Percentiles rank a stretch among this genome's conserved stretches.
Evolutionary conservation across 1,140 invertebrate species (phyloP).

Genomic region (Tetragonula clypearis): DNA sequence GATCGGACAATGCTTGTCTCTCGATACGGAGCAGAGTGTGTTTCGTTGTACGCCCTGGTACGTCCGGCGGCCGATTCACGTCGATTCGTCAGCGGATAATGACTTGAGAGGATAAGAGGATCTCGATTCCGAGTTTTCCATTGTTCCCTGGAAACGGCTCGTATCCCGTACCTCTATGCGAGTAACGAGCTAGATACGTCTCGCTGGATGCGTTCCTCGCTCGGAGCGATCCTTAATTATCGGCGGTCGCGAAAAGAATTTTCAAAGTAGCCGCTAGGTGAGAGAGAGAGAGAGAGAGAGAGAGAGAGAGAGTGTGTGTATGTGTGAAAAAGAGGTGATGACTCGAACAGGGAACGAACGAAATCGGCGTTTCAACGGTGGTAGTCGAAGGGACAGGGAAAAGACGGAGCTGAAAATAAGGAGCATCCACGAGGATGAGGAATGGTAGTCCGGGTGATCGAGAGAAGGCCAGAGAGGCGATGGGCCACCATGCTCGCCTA

Average conservation of each 20-base stretch:
- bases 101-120: slow-evolving; percentile 74
- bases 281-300: background rate
- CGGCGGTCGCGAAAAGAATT: background rate
- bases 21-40: slow-evolving; percentile 37
- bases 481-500: slow-evolving; percentile 76
- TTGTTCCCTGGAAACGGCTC: background rate
- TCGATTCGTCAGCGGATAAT: slow-evolving; percentile 45
- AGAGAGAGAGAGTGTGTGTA: background rate
- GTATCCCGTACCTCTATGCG: background rate
- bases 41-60: background rate
- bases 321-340: background rate
- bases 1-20: slow-evolving; percentile 38
- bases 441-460: slow-evolving; percentile 65
- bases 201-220: background rate
- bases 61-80: background rate
- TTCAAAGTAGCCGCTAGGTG: background rate
- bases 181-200: background rate
- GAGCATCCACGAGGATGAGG: slow-evolving; percentile 55
- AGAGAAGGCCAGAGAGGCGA: slow-evolving; percentile 60
- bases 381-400: background rate
- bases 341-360: background rate
- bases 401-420: slow-evolving; percentile 39
- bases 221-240: background rate
- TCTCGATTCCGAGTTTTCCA: slow-evolving; percentile 46
- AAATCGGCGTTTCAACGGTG: background rate